These are phyloP conservation scores for Perdix hodgsoniae DNA, from an alignment of 2,797 vertebrate genomes.

Conservation along the genomic window DNA sequence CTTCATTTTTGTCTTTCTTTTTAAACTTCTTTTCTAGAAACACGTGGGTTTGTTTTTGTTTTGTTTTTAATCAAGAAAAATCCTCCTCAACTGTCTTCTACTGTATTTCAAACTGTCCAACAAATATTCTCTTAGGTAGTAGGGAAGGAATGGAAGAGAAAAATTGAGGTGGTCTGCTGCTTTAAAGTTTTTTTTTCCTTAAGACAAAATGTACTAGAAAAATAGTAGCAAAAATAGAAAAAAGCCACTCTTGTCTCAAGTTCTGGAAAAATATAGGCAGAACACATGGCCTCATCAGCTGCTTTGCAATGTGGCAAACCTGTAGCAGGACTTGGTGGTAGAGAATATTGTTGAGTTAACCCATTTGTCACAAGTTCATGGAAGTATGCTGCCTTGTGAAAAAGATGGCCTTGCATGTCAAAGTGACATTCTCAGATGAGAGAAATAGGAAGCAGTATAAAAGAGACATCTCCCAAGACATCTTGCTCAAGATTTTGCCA, in stretches of 20 bases:
- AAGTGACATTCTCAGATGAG: background rate
- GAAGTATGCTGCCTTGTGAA: background rate
- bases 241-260: slow-evolving; percentile 63
- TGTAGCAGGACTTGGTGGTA: slow-evolving; percentile 16
- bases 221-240: slow-evolving; percentile 66
- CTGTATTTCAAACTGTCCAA: background rate
- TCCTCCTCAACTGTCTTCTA: background rate
- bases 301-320: slow-evolving; percentile 55
- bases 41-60: background rate
- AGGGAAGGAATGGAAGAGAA: background rate
- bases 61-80: background rate
- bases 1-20: background rate
- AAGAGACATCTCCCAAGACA: background rate
- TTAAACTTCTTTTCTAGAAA: background rate
- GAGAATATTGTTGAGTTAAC: background rate
- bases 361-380: slow-evolving; percentile 25
- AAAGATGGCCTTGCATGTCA: background rate
- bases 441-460: background rate
- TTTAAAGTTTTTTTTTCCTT: background rate
- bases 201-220: slow-evolving; percentile 65
- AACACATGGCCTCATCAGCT: slow-evolving; percentile 71
- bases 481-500: background rate
- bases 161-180: slow-evolving; percentile 4
- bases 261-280: slow-evolving; percentile 67
- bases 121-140: background rate